These are phyloP conservation scores for Palythoa heliodiscus DNA, from an alignment of 92 coral and sea anemone species.

Conservation along the genomic window DNA sequence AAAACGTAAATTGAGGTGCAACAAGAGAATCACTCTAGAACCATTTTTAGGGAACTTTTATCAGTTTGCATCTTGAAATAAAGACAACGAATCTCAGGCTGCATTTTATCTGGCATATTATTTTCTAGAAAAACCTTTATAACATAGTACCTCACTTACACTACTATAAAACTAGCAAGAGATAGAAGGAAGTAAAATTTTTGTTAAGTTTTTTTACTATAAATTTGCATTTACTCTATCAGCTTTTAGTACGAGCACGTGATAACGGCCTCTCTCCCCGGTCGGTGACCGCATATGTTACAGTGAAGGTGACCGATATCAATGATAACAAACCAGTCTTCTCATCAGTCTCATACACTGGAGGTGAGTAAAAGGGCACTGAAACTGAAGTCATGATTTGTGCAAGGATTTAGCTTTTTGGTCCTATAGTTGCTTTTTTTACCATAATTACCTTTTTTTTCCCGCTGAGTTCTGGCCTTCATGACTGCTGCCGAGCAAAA, in stretches of 20 bases:
- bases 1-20: too few relatives aligned
- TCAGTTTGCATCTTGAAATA: too few relatives aligned
- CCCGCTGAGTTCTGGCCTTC: too few relatives aligned
- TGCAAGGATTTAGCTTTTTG: neutral
- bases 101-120: too few relatives aligned
- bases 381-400: neutral
- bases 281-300: slow-evolving; percentile 40
- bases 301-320: slow-evolving; percentile 44
- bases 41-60: too few relatives aligned
- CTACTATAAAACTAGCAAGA: neutral
- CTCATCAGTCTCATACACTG: slow-evolving; percentile 44
- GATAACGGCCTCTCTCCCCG: slow-evolving; percentile 65
- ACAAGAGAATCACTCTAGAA: too few relatives aligned
- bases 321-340: slow-evolving; percentile 63
- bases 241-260: slow-evolving; percentile 61
- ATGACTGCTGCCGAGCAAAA: too few relatives aligned
- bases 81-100: too few relatives aligned
- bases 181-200: neutral
- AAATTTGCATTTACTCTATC: neutral
- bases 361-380: neutral
- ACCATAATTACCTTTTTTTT: too few relatives aligned
- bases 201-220: too few relatives aligned
- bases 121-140: too few relatives aligned
- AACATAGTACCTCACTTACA: neutral
- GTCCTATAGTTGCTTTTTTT: neutral